These are phyloP conservation scores for Drosophila mayri DNA, from an alignment of 1,140 invertebrate species.

Conservation along the genomic window DNA sequence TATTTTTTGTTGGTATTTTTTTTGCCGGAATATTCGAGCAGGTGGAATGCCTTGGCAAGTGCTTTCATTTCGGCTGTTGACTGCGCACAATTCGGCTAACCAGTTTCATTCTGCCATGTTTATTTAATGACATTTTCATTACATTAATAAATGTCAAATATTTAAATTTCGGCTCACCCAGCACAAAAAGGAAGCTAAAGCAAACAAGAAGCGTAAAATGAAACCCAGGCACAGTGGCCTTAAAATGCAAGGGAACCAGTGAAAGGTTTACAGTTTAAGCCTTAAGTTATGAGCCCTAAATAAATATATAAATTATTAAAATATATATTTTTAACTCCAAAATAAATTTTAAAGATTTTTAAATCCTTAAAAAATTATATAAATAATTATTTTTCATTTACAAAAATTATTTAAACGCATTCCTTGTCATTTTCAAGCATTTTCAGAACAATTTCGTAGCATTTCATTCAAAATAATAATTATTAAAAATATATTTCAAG, in stretches of 20 bases:
- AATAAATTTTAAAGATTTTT: not conserved
- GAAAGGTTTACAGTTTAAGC: not conserved
- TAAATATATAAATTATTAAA: no score
- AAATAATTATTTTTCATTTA: not conserved
- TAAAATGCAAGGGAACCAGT: not conserved
- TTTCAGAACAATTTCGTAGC: not conserved
- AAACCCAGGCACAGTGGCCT: constrained; percentile 41
- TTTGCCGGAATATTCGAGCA: constrained; percentile 9
- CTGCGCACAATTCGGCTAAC: constrained; percentile 54
- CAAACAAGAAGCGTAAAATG: constrained; percentile 31
- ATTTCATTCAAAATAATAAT: not conserved
- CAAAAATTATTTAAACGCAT: no score
- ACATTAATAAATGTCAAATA: constrained; percentile 81
- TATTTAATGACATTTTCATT: constrained; percentile 79
- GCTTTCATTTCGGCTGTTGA: constrained; percentile 41
- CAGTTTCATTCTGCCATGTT: constrained; percentile 70
- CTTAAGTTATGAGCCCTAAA: no score
- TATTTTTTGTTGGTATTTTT: not conserved
- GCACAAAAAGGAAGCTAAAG: constrained; percentile 31
- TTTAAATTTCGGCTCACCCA: constrained; percentile 76
- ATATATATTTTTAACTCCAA: not conserved
- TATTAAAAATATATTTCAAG: not conserved
- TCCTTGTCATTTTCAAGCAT: no score
- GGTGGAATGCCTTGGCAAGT: constrained; percentile 37
- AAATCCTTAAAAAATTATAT: not conserved